phyloP scores from a whole-genome alignment of 2,888 invertebrate species.

The Sturmia bella region DNA sequence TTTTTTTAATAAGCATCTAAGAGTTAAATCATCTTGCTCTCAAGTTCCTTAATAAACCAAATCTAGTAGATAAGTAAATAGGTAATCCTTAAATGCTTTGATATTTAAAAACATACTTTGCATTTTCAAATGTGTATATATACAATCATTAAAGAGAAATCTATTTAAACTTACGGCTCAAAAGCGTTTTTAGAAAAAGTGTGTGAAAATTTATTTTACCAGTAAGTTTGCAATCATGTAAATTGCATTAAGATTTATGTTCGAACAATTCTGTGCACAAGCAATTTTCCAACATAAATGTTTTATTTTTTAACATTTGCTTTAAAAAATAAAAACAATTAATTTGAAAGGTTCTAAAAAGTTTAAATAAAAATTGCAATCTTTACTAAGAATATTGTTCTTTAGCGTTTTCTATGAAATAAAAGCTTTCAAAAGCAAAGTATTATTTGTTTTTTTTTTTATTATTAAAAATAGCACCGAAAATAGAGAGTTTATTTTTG shows the following conservation, averaged over 20 bases:
- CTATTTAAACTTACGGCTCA: not conserved
- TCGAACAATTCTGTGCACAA: constrained; percentile 19
- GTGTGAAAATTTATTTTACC: constrained; percentile 26
- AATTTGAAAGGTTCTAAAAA: constrained; percentile 54
- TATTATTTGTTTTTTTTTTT: constrained; percentile 7
- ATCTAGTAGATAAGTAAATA: too few species aligned
- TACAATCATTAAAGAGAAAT: too few species aligned
- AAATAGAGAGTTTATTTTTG: too few species aligned
- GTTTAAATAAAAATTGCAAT: constrained; percentile 3
- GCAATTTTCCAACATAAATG: not conserved
- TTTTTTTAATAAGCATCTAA: too few species aligned
- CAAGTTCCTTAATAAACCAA: too few species aligned
- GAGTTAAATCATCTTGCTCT: too few species aligned
- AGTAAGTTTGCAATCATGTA: constrained; percentile 54
- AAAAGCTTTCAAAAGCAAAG: not conserved
- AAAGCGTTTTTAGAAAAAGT: too few species aligned
- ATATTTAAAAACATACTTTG: too few species aligned
- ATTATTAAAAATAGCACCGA: too few species aligned
- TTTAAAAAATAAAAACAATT: constrained; percentile 50
- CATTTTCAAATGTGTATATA: too few species aligned
- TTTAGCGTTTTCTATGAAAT: constrained; percentile 5
- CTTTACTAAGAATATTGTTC: constrained; percentile 20
- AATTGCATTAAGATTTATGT: constrained; percentile 23
- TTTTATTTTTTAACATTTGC: constrained; percentile 14
- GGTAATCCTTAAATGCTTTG: too few species aligned